Evolutionary conservation across 2,888 invertebrate genomes (phyloP), one percentile per base, ranked within the genome.

Genomic region (Galeruca laticollis): DNA sequence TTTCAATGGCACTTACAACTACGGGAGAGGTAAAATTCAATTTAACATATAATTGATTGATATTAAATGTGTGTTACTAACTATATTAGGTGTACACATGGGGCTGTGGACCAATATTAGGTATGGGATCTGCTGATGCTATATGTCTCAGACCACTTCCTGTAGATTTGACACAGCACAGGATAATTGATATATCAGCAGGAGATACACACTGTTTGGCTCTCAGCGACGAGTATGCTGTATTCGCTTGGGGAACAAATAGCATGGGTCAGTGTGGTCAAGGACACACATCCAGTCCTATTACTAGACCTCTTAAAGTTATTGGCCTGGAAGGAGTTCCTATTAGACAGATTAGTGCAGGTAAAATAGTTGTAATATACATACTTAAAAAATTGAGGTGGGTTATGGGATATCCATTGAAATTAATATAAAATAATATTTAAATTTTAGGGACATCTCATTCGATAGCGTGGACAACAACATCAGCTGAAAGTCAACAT

Each of bases 251-350:
- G 89, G 89, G 91, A n/a, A 88, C 88, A 75, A 91, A 90, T 80
- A 87, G 88, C 0, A 89, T 89, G 88, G 90, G 90, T 1, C 90
- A 90, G 80, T 90, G 90, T 82, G 91, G 91, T 0, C 88, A 88
- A 76, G 90, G 90, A 2, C 89, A 90, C 80, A 86, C 87, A 0
- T 88, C 88, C 43, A 88, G 88, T 70, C 90, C 90, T 3, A 85
- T 90, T 4, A 86, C 87, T 1, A 82, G 88, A 60, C 90, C 90
- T 1, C 83, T 86, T 52, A 88, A 88, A 79, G 89, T 90, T 1
- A 80, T 87, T 31, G 89, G 89, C 1, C 78, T 90, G 20, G 88
- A 87, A 26, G 88, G 88, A 1, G 84, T 88, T 1, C 83, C 84
- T 52, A 86, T 90, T 49, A 85, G 88, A 74, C 90, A 90, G 81